Evolutionary conservation across 53 echinoderm and acorn worm species (phyloP).

Genomic region (Stichopus horrens): DNA sequence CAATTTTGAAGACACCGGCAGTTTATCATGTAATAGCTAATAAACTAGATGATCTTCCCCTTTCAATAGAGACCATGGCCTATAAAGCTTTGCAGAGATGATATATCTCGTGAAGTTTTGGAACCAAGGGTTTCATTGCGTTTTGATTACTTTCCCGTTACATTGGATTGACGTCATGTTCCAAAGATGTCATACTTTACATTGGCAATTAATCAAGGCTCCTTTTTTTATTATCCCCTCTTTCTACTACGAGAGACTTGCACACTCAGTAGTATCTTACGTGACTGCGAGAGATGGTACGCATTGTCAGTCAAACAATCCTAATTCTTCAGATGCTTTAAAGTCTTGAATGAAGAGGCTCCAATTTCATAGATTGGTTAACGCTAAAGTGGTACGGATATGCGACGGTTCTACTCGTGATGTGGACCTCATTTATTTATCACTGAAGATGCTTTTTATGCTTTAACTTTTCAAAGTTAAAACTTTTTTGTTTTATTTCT

Average conservation of each 20-base stretch:
- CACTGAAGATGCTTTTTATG: no score
- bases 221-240: not conserved
- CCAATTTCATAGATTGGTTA: no score
- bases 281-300: not conserved
- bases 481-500: no score
- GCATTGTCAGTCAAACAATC: not conserved
- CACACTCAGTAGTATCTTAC: not conserved
- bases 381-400: no score
- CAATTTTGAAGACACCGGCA: not conserved
- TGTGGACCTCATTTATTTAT: no score
- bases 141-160: not conserved
- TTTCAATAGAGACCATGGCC: not conserved
- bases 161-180: constrained; percentile 1
- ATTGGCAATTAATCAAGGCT: constrained; percentile 4
- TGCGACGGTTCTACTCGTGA: no score
- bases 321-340: constrained; percentile 6
- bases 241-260: not conserved
- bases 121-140: not conserved
- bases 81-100: constrained; percentile 2
- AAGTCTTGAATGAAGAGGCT: not conserved
- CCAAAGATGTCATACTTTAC: constrained; percentile 9
- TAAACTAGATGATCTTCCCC: not conserved
- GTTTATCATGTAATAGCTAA: constrained; percentile 7
- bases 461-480: no score
- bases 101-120: not conserved